Evolutionary conservation across 2,113 vertebrate genomes (phyloP).

Genomic region (Ciconia boyciana): DNA sequence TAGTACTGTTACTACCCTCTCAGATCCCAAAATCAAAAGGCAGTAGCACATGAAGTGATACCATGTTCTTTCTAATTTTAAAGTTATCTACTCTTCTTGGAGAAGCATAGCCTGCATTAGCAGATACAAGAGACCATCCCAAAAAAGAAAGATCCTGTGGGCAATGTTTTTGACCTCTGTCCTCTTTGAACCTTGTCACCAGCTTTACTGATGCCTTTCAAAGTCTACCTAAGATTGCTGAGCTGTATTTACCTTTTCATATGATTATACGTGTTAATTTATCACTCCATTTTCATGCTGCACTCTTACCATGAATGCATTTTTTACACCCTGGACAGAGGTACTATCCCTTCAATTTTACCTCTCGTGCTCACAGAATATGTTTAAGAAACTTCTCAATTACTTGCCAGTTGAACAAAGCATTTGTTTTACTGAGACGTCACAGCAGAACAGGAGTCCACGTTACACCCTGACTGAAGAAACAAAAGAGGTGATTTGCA

Average conservation of each 20-base stretch:
- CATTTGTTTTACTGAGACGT: background rate
- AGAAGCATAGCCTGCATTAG: background rate
- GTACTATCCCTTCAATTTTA: background rate
- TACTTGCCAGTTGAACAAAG: background rate
- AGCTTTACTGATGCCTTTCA: background rate
- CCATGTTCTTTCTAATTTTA: background rate
- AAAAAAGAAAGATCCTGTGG: background rate
- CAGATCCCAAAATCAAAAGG: background rate
- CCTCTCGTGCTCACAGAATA: background rate
- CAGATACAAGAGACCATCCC: background rate
- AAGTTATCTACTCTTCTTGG: background rate
- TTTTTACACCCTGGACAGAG: background rate
- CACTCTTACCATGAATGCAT: background rate
- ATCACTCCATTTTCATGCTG: background rate
- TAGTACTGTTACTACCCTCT: background rate
- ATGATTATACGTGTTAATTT: background rate
- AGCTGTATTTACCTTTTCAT: background rate
- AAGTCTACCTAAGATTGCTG: background rate
- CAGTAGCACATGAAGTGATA: background rate
- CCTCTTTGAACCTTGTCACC: background rate
- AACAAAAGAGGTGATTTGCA: background rate
- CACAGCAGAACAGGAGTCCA: background rate
- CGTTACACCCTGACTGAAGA: background rate
- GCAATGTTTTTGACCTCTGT: background rate
- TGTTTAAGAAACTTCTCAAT: background rate